Evolutionary conservation across 2,797 vertebrate species (phyloP).

Genomic region (Danio jaintianensis): DNA sequence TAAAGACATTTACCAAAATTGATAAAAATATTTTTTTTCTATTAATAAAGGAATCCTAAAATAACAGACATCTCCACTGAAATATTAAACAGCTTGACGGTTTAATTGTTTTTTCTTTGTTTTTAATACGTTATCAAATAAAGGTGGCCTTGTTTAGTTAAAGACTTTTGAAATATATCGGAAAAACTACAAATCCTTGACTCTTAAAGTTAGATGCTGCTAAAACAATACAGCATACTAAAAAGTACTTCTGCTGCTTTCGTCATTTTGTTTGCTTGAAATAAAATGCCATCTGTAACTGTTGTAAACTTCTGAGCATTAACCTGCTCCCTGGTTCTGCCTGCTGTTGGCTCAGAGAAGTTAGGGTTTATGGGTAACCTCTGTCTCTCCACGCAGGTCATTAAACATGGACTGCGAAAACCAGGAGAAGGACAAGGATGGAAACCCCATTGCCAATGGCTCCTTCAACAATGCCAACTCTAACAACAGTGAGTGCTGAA

Average conservation of each 20-base stretch:
- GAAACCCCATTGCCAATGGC: constrained; percentile 77
- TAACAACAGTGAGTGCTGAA: constrained; percentile 93
- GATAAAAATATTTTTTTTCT: no score
- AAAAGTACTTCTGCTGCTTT: background rate
- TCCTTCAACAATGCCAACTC: constrained; percentile 91
- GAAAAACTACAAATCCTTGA: background rate
- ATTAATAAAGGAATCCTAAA: no score
- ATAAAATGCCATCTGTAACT: background rate
- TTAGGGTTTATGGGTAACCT: background rate
- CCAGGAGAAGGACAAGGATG: constrained; percentile 99
- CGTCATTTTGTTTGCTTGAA: no score
- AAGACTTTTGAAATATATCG: background rate
- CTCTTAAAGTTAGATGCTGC: background rate
- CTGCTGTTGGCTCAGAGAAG: background rate
- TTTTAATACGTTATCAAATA: no score
- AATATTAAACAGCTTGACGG: no score
- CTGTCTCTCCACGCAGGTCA: constrained; percentile 80
- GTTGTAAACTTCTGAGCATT: no score
- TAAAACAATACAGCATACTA: background rate
- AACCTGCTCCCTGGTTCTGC: background rate
- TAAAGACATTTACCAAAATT: no score
- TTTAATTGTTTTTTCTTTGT: no score
- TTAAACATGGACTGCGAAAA: constrained; percentile 99
- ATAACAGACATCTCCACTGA: no score
- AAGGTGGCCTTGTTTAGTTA: background rate